A percentile compares a stretch with the other conserved stretches of the same genome.
Evolutionary conservation across 2,113 vertebrate genomes (phyloP).

Genomic region (Lathamus discolor): DNA sequence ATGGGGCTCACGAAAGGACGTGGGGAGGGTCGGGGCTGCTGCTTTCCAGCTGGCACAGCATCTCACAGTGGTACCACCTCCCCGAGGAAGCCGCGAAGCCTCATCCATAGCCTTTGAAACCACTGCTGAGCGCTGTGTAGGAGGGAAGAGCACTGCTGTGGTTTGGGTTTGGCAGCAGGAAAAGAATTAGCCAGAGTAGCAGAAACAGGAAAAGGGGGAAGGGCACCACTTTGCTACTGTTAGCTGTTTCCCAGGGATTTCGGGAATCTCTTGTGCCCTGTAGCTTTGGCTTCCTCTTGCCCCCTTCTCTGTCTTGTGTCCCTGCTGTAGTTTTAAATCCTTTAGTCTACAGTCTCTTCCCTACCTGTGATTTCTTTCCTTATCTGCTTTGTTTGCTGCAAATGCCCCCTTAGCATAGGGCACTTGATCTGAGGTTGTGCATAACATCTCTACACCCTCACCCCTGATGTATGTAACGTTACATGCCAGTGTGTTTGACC

Average conservation of each 20-base stretch:
- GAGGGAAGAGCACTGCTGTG: conserved; percentile 20
- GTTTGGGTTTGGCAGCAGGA: conserved; percentile 13
- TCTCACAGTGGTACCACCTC: fast-evolving
- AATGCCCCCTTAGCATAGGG: fast-evolving
- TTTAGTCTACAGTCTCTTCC: fast-evolving
- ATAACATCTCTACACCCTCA: not conserved
- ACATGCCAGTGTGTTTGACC: not conserved
- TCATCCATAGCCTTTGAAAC: not conserved
- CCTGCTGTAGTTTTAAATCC: not conserved
- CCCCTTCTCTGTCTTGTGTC: fast-evolving
- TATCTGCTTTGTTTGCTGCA: not conserved
- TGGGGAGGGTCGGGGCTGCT: not conserved
- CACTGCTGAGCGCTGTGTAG: not conserved
- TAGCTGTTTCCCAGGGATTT: not conserved
- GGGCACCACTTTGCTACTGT: not conserved
- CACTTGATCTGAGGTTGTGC: not conserved
- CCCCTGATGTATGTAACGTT: not conserved
- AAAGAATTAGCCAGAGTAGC: not conserved
- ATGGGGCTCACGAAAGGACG: fast-evolving
- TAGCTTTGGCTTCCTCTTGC: not conserved
- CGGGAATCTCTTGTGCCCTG: not conserved
- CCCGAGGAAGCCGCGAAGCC: not conserved
- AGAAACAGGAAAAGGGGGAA: not conserved
- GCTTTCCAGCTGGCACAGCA: not conserved
- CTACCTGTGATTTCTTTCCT: not conserved